These are phyloP conservation scores for Tortrix viridana DNA, from an alignment of 2,888 invertebrate species.

Conservation along the genomic window DNA sequence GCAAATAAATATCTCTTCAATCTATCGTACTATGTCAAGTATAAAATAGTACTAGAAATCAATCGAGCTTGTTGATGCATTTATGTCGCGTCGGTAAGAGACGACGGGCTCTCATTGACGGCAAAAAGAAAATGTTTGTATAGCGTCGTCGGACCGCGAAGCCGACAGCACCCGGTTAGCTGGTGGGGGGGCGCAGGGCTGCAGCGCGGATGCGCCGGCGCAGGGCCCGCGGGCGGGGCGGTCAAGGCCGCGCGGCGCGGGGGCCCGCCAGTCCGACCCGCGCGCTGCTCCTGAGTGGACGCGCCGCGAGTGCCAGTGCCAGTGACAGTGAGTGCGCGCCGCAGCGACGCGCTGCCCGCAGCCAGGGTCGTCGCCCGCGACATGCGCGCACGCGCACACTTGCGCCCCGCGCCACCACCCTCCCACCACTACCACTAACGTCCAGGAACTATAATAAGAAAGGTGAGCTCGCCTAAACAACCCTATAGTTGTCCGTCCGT, in stretches of 20 bases:
- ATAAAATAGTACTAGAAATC: too few relatives aligned
- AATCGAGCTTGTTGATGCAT: too few relatives aligned
- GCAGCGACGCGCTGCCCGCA: constrained; percentile 70
- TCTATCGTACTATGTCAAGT: too few relatives aligned
- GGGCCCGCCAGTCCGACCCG: constrained; percentile 31
- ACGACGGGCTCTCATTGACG: not conserved
- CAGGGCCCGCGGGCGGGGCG: constrained; percentile 27
- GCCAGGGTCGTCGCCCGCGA: constrained; percentile 70
- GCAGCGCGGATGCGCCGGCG: constrained; percentile 27
- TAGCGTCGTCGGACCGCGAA: not conserved
- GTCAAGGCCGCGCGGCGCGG: constrained; percentile 26
- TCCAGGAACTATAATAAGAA: constrained; percentile 10
- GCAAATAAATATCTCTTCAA: too few relatives aligned
- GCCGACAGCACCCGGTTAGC: constrained; percentile 3
- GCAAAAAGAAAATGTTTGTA: constrained; percentile 5
- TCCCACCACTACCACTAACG: constrained; percentile 6
- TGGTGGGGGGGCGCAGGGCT: constrained; percentile 5
- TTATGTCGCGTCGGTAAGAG: not conserved
- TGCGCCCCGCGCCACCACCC: constrained; percentile 43
- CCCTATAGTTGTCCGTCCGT: not conserved
- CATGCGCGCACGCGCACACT: constrained; percentile 53
- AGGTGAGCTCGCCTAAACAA: constrained; percentile 5
- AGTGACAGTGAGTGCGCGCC: constrained; percentile 35
- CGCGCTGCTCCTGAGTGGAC: constrained; percentile 23
- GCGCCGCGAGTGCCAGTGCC: constrained; percentile 40